These are phyloP conservation scores for Drosophila nigromelanica DNA, from an alignment of 1,140 invertebrate species.

Conservation along the genomic window DNA sequence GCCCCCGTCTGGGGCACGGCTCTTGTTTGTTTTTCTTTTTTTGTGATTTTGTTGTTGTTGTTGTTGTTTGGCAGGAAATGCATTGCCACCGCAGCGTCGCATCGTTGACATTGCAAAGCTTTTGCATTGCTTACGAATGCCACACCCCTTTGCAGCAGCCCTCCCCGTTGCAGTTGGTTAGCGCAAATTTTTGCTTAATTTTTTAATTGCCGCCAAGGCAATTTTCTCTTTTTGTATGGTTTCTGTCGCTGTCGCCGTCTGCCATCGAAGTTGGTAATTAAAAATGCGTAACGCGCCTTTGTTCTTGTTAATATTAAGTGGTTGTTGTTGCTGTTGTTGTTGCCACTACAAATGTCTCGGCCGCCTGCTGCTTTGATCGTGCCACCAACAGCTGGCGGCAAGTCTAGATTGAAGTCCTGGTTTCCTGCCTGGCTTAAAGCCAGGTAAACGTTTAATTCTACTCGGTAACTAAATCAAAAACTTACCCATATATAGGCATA, in stretches of 20 bases:
- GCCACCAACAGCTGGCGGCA: constrained; percentile 28
- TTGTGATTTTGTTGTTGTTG: constrained; percentile 21
- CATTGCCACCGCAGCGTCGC: constrained; percentile 40
- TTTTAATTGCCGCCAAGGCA: constrained; percentile 62
- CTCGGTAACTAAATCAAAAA: not conserved
- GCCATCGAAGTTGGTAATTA: constrained; percentile 69
- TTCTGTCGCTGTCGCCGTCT: constrained; percentile 40
- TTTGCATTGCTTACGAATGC: constrained; percentile 32
- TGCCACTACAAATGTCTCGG: constrained; percentile 45
- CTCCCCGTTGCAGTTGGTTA: not conserved
- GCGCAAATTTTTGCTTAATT: constrained; percentile 66
- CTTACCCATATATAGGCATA: constrained; percentile 3
- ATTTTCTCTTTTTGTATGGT: constrained; percentile 25
- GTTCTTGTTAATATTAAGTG: constrained; percentile 35
- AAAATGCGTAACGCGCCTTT: constrained; percentile 78
- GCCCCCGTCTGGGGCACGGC: constrained; percentile 14
- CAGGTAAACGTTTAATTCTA: not conserved
- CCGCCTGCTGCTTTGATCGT: constrained; percentile 51
- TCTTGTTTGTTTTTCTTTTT: constrained; percentile 23
- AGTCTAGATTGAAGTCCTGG: constrained; percentile 4
- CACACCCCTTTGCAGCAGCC: constrained; percentile 30
- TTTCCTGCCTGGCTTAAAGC: constrained; percentile 7
- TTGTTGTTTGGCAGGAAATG: constrained; percentile 61
- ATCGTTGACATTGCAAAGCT: constrained; percentile 66
- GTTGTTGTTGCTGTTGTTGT: constrained; percentile 16